Base-by-base conservation (phyloP, 2,888 invertebrate species). In the Ptychoptera albimana region DNA sequence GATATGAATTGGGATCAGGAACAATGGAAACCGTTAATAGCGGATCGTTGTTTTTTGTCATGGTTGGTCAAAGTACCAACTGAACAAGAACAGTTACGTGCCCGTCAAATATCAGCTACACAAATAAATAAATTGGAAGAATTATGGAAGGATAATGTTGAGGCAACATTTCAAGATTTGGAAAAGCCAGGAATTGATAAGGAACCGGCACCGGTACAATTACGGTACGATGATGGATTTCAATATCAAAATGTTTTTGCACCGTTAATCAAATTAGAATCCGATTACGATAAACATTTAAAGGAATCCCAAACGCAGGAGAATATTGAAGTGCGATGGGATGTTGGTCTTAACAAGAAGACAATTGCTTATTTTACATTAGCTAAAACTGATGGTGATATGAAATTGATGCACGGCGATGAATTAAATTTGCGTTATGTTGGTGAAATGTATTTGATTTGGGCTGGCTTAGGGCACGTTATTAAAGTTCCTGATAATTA, bases 1-100 rank as follows among this genome's bases (percentile, higher is more conserved):
- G 97, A 97, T 60, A 93, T 96, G 89, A 97, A 96, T 64, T 98
- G 97, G 89, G 96, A 97, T 68, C 94, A 94, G 60, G 91, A 91
- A 51, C 92, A 94, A 59, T 97, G 97, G 97, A 94, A 96, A 64
- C 96, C 97, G 0, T 68, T 98, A 50, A 98, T 99, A 60, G 82
- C 88, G 51, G 97, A 97, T 66, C 84, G 96, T 10, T 88, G 89
- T 54, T 93, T 98, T 60, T 69, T 99, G 38, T 81, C 92, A 0
- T 99, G 98, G 98, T 69, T 98, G 43, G 96, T 96, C 1, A 93
- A 93, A 64, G 83, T 93, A n/a, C 98, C 98, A 12, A 83, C 86
- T 0, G 96, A 97, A 59, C 86, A 94, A 56, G 97, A 98, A 57
- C 96, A 96, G 66, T 69, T 92, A 56, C 73, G 97, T 52, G 93